Evolutionary conservation across 2,113 vertebrate genomes (phyloP), one percentile per base, ranked within the genome.

Genomic region (Pithys albifrons): DNA sequence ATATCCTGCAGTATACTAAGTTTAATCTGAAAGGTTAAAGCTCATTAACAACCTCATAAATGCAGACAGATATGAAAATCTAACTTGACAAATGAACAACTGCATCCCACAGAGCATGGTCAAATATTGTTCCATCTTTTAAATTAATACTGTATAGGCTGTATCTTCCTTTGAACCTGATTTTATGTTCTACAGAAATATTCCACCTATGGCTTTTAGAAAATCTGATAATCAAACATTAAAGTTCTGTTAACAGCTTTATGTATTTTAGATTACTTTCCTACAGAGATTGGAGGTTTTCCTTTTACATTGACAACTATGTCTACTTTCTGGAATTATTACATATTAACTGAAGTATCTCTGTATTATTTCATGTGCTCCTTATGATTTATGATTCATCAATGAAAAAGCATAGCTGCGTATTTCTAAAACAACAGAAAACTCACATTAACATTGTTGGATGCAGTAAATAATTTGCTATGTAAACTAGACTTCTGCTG

Each of bases 71-170:
- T 81, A 92, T 1, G 22, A 88, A 77, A 71, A 52, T 79, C 72
- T n/a, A 39, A 90, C 57, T 88, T 77, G 78, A 67, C 72, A 90
- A 92, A 86, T 0, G 13, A 93, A 91, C 43, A 74, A 84, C 71
- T 59, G 43, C 18, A 14, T 84, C 82, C 74, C 37, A 64, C 52
- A 70, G 39, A 94, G 57, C 69, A 90, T 91, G 88, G 93, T 92
- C 95, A 96, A 92, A 96, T 58, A 93, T 46, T 52, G 46, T 58
- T 90, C 41, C 76, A 85, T 75, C 55, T 84, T 81, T 82, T 74
- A 92, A 86, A 96, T 95, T 86, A 94, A 94, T 90, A 94, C 85
- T 91, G 79, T 84, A 92, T 84, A 77, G 75, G 51, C 52, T 78
- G 52, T 7, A 52, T 71, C 64, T 88, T 93, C 69, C 55, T 91